These are phyloP conservation scores for Pseudorhiza aurosa DNA, from an alignment of 30 jellyfish, hydroid and myxozoan species.

Conservation along the genomic window DNA sequence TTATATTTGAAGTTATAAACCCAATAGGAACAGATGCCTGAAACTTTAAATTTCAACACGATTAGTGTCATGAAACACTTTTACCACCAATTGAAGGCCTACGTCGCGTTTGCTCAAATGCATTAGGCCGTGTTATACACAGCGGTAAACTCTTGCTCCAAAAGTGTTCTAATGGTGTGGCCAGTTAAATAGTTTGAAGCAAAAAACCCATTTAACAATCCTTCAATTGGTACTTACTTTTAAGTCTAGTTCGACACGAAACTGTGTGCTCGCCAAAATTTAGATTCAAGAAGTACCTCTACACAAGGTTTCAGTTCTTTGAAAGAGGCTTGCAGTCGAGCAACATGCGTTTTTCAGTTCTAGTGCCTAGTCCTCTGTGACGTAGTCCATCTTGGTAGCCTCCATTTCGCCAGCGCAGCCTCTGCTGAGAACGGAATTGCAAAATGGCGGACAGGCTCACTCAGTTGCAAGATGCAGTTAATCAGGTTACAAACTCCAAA, in stretches of 20 bases:
- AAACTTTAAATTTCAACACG: too few relatives aligned
- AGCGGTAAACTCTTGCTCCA: too few relatives aligned
- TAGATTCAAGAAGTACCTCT: background rate
- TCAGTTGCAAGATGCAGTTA: conserved; percentile 90
- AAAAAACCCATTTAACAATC: too few relatives aligned
- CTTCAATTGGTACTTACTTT: conserved; percentile 39
- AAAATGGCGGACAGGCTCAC: conserved; percentile 94
- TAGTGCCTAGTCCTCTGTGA: conserved; percentile 30
- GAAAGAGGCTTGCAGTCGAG: conserved; percentile 9
- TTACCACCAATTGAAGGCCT: too few relatives aligned
- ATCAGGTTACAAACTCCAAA: too few relatives aligned
- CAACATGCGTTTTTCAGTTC: conserved; percentile 31
- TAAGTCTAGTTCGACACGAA: conserved; percentile 87
- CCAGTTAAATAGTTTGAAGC: too few relatives aligned
- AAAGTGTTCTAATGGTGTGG: too few relatives aligned
- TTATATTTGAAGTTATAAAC: too few relatives aligned
- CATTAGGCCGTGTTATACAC: too few relatives aligned
- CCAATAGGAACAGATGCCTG: too few relatives aligned
- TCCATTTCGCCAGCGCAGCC: background rate
- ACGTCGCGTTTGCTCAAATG: too few relatives aligned
- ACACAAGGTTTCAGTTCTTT: background rate
- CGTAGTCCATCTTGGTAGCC: conserved; percentile 7
- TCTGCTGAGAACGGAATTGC: background rate
- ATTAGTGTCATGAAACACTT: too few relatives aligned
- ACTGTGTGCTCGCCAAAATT: conserved; percentile 88